phyloP scores from a whole-genome alignment of 2,113 vertebrate species.

The Amblyopsis rosae region DNA sequence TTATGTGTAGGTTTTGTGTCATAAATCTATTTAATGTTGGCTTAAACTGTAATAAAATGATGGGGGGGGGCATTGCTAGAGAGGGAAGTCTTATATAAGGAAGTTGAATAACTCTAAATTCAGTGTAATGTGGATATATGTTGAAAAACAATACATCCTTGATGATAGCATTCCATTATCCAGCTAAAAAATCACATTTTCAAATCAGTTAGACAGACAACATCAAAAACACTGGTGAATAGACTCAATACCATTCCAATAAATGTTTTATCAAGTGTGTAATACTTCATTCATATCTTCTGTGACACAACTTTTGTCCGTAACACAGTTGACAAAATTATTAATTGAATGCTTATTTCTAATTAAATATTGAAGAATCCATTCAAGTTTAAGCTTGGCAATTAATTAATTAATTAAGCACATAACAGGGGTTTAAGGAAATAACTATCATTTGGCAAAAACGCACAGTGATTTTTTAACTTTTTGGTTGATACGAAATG shows the following conservation, averaged over 20 bases:
- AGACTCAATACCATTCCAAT: conserved; percentile 10
- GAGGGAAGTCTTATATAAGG: too few relatives aligned
- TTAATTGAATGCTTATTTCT: background rate
- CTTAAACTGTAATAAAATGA: too few relatives aligned
- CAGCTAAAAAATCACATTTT: too few relatives aligned
- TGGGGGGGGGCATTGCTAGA: too few relatives aligned
- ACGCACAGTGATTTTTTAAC: background rate
- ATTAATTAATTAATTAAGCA: background rate
- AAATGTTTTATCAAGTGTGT: background rate
- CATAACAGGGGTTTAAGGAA: background rate
- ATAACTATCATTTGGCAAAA: background rate
- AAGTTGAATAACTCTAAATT: too few relatives aligned
- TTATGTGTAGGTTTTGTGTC: too few relatives aligned
- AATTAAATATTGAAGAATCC: background rate
- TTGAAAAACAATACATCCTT: too few relatives aligned
- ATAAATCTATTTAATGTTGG: too few relatives aligned
- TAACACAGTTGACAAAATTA: background rate
- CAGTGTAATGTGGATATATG: too few relatives aligned
- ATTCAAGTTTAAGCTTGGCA: background rate
- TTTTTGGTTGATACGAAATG: conserved; percentile 4
- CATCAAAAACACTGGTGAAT: conserved; percentile 6
- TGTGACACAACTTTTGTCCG: too few relatives aligned
- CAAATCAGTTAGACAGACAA: conserved; percentile 13
- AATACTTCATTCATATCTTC: too few relatives aligned
- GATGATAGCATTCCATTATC: too few relatives aligned